A percentile compares a stretch with the other conserved stretches of the same genome.
Evolutionary conservation across 2,797 vertebrate genomes (phyloP).

Genomic region (Serranus cabrilla): DNA sequence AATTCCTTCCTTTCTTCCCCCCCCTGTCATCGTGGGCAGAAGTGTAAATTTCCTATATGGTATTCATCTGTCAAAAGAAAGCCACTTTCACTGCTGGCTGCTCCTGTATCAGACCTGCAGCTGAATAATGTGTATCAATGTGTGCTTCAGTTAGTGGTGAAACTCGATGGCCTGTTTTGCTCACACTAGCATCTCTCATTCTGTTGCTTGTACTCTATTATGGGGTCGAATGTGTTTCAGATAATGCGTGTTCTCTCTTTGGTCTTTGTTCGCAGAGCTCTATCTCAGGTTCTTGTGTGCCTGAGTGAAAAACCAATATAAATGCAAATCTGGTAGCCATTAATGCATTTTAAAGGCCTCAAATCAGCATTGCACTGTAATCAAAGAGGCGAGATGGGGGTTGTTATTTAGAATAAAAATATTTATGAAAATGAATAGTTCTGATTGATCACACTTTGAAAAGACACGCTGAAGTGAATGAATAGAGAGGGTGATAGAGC

Average conservation of each 20-base stretch:
- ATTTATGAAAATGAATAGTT: conserved; percentile 82
- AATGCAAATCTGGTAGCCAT: conserved; percentile 88
- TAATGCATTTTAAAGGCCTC: conserved; percentile 87
- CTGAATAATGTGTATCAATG: conserved; percentile 65
- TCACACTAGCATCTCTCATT: conserved; percentile 67
- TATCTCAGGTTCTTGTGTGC: conserved; percentile 80
- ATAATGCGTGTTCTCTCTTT: conserved; percentile 76
- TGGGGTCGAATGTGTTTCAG: conserved; percentile 81
- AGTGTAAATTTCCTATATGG: conserved; percentile 56
- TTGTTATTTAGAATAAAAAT: conserved; percentile 84
- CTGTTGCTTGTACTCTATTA: conserved; percentile 77
- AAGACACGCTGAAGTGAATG: conserved; percentile 51
- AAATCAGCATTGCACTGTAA: conserved; percentile 84
- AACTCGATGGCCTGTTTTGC: conserved; percentile 71
- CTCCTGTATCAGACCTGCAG: conserved; percentile 47
- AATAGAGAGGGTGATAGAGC: conserved; percentile 50
- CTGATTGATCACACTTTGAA: conserved; percentile 78
- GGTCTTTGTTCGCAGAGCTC: conserved; percentile 82
- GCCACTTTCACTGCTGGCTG: conserved; percentile 50
- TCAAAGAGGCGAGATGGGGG: conserved; percentile 79
- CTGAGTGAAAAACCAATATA: conserved; percentile 87
- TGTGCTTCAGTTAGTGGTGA: conserved; percentile 53
- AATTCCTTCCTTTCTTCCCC: conserved; percentile 13
- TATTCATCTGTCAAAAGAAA: conserved; percentile 60
- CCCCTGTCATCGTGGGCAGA: conserved; percentile 25